These are phyloP conservation scores for Panorpa germanica DNA, from an alignment of 2,888 invertebrate genomes.

Conservation along the genomic window DNA sequence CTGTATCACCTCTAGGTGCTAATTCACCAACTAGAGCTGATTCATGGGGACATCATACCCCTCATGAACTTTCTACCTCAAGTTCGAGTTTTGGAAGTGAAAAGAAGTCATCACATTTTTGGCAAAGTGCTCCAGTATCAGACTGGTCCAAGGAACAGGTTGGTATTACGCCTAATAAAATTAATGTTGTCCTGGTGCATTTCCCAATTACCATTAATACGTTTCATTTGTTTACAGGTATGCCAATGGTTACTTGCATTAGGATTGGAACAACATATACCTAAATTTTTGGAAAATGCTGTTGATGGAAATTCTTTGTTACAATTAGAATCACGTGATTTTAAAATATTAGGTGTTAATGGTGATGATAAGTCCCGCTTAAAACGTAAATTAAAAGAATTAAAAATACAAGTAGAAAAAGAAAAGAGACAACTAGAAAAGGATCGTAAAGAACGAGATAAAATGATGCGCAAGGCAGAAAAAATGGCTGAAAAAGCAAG, in stretches of 20 bases:
- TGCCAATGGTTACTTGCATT: conserved; percentile 77
- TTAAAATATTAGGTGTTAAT: conserved; percentile 68
- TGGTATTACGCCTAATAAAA: conserved; percentile 10
- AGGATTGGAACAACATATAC: conserved; percentile 72
- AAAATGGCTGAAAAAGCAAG: conserved; percentile 49
- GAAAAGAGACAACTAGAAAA: conserved; percentile 64
- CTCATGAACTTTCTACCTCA: conserved; percentile 33
- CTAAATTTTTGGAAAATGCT: conserved; percentile 73
- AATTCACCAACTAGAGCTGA: conserved; percentile 23
- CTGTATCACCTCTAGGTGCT: conserved; percentile 34
- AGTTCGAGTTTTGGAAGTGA: conserved; percentile 41
- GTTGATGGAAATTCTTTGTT: conserved; percentile 77
- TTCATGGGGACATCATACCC: conserved; percentile 29
- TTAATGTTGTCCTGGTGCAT: background rate
- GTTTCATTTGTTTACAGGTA: conserved; percentile 35
- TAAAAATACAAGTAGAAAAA: conserved; percentile 52
- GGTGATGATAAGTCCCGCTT: conserved; percentile 66
- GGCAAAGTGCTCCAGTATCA: conserved; percentile 48
- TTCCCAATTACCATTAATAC: conserved; percentile 1
- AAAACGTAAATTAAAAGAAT: conserved; percentile 71
- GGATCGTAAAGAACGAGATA: conserved; percentile 65
- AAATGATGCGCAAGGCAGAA: conserved; percentile 71
- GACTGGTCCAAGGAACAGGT: conserved; percentile 69
- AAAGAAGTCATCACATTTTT: conserved; percentile 40
- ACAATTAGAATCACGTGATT: conserved; percentile 75